A percentile compares a stretch with the other conserved stretches of the same genome.
Evolutionary conservation across 1,140 invertebrate species (phyloP).

Genomic region (Capitella teleta): DNA sequence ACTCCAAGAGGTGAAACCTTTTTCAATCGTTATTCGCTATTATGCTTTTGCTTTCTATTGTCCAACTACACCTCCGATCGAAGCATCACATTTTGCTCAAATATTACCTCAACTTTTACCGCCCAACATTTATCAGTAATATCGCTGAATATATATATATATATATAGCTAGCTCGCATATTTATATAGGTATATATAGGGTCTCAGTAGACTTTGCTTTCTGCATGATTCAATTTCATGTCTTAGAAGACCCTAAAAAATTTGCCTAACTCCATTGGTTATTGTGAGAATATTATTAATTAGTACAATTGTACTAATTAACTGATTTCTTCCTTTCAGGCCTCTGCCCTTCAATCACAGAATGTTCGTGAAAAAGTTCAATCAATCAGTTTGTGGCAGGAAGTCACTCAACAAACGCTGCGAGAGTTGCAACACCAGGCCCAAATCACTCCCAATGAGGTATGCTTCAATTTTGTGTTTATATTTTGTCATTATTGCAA

Average conservation of each 20-base stretch:
- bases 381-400: constrained; percentile 20
- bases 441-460: constrained; percentile 30
- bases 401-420: constrained; percentile 26
- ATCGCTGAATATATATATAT: background rate
- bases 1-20: too few relatives aligned
- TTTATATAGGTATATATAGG: background rate
- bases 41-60: too few relatives aligned
- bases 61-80: too few relatives aligned
- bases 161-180: background rate
- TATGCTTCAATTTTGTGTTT: constrained; percentile 15
- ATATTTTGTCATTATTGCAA: background rate
- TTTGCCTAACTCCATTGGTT: too few relatives aligned
- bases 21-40: too few relatives aligned
- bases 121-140: background rate
- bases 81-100: too few relatives aligned
- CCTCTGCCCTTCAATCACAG: background rate
- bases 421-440: constrained; percentile 22
- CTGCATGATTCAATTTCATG: too few relatives aligned
- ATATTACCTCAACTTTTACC: too few relatives aligned
- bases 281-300: too few relatives aligned
- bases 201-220: too few relatives aligned
- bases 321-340: background rate
- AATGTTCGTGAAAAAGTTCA: background rate
- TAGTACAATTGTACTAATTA: too few relatives aligned
- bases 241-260: too few relatives aligned